Evolutionary conservation across 2,113 vertebrate genomes (phyloP), one percentile per base, ranked within the genome.

Genomic region (Notothenia rossii): DNA sequence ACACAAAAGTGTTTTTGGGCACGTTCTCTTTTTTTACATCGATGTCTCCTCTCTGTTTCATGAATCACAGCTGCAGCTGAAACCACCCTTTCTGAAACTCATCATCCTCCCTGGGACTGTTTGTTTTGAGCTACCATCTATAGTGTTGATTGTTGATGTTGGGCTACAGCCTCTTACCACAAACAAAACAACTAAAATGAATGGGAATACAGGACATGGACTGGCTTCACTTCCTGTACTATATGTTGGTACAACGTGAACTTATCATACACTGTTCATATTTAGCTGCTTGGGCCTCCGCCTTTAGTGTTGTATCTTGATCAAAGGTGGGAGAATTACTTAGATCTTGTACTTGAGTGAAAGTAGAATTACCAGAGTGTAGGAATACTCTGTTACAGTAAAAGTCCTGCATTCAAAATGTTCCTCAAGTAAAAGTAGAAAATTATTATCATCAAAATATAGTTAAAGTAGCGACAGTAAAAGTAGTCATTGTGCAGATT

Each of bases 1-100:
- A 77, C n/a, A 59, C 29, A 70, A 7, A n/a, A 49, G 22, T 48
- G 40, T 79, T 58, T 70, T 60, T 12, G 67, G 15, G 29, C 22
- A 33, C 2, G 7, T 45, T 66, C 3, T 18, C 48, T 61, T 71
- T 73, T 14, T 68, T 17, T 20, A 46, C 9, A 43, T 53, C 4
- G 10, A 9, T 71, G 60, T 62, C 49, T 72, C 40, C 14, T 43
- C 46, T 36, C 10, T 49, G 70, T 53, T 58, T 50, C 20, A 17
- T 20, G 56, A 50, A 17, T 67, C 46, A n/a, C 54, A 60, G 25
- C 51, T 9, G 2, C 13, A 66, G n/a, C 22, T 56, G 15, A 63
- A 72, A 48, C 18, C 29, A 55, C 40, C 20, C 36, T 61, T 75
- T 29, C 18, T 51, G 48, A 46, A 59, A 51, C 15, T 1, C 8